Conservation (phyloP, 2,888 invertebrate genomes). For the Diarsia rubi region DNA sequence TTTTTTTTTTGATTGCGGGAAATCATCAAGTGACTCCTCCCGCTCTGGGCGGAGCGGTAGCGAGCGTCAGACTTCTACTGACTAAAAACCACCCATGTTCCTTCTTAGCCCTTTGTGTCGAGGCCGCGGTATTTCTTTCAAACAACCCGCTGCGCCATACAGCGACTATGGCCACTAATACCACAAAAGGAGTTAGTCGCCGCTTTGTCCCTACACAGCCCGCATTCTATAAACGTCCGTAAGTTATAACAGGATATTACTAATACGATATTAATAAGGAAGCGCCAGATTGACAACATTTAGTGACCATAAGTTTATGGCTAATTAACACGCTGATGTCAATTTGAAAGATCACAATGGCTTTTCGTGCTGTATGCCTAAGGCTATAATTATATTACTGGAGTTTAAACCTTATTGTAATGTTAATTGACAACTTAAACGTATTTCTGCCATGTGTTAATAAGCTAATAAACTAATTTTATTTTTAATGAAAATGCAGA, state of each 20-base stretch:
- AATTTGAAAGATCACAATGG: slow-evolving; percentile 16
- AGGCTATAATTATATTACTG: neutral
- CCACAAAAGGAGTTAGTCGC: neutral
- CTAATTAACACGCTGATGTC: slow-evolving; percentile 19
- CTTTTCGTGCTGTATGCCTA: neutral
- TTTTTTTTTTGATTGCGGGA: no score
- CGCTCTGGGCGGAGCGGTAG: no score
- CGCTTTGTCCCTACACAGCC: neutral
- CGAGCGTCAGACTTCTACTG: no score
- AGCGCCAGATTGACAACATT: slow-evolving; percentile 17
- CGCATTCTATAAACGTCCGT: slow-evolving; percentile 18
- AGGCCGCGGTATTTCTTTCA: no score
- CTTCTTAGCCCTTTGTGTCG: no score
- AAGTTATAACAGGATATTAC: slow-evolving; percentile 22
- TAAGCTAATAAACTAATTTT: no score
- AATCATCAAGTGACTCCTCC: no score
- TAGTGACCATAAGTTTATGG: slow-evolving; percentile 11
- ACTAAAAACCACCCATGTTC: no score
- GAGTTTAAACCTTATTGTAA: neutral
- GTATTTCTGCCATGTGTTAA: slow-evolving; percentile 4
- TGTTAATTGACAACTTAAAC: neutral
- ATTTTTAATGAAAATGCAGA: neutral
- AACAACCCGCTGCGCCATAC: no score
- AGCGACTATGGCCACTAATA: no score
- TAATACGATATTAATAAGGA: slow-evolving; percentile 44